Conservation (phyloP, 2,797 vertebrate species). For the Tenualosa ilisha region DNA sequence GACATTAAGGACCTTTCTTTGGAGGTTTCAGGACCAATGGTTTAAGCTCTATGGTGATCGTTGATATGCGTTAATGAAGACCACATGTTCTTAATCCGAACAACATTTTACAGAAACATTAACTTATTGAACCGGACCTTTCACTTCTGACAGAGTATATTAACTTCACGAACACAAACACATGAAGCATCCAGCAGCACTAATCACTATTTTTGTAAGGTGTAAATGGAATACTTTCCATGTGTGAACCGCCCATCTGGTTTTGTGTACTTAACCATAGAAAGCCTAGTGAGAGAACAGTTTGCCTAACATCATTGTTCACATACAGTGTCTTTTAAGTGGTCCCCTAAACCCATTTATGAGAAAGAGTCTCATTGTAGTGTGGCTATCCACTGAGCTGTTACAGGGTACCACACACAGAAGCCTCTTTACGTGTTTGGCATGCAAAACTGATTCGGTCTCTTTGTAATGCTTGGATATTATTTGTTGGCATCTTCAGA, state of each 20-base stretch:
- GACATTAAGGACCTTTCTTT: background rate
- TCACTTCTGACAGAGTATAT: slow-evolving; percentile 7
- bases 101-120: slow-evolving; percentile 24
- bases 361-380: background rate
- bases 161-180: background rate
- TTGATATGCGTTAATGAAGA: slow-evolving; percentile 9
- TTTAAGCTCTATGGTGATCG: background rate
- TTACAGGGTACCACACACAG: background rate
- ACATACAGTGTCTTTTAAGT: background rate
- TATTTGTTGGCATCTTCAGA: background rate
- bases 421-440: background rate
- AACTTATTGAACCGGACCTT: slow-evolving; percentile 18
- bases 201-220: slow-evolving; percentile 9
- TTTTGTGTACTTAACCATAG: background rate
- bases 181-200: background rate
- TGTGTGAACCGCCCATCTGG: background rate
- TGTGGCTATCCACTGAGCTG: background rate
- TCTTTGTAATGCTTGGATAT: background rate
- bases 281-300: background rate
- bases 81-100: slow-evolving; percentile 9
- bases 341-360: background rate
- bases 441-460: background rate
- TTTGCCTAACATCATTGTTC: background rate
- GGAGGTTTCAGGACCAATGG: background rate
- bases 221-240: slow-evolving; percentile 1